Evolutionary conservation across 1,140 invertebrate species (phyloP).

Genomic region (Eufriesea mexicana): DNA sequence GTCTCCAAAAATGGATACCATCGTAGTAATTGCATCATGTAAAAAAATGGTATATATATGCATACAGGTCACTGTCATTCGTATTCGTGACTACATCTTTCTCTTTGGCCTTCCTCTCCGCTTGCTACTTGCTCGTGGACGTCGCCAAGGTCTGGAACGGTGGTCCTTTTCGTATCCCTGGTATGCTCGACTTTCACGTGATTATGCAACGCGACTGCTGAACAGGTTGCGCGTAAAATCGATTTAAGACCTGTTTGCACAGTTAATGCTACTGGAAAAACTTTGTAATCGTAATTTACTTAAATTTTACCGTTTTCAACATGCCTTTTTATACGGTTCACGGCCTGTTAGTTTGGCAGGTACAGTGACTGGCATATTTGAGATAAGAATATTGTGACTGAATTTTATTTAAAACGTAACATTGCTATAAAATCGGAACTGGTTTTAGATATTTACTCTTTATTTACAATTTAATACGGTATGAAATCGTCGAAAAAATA

Average conservation of each 20-base stretch:
- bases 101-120: conserved; percentile 88
- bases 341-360: too few relatives aligned
- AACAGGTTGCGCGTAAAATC: not conserved
- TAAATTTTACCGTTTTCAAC: too few relatives aligned
- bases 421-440: too few relatives aligned
- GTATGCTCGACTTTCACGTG: conserved; percentile 70
- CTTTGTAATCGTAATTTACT: not conserved
- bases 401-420: too few relatives aligned
- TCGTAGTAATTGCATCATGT: not conserved
- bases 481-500: too few relatives aligned
- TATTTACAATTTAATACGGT: too few relatives aligned
- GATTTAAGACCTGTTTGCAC: not conserved
- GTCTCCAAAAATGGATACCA: not conserved
- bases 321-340: too few relatives aligned
- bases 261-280: not conserved
- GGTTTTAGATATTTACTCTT: too few relatives aligned
- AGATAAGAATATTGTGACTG: too few relatives aligned
- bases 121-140: conserved; percentile 92
- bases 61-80: conserved; percentile 92
- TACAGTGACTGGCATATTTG: too few relatives aligned
- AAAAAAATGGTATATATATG: not conserved
- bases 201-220: not conserved
- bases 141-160: conserved; percentile 90
- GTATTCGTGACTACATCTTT: conserved; percentile 90
- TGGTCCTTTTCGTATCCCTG: conserved; percentile 89